Evolutionary conservation across 2,888 invertebrate species (phyloP).

Genomic region (Sesia apiformis): DNA sequence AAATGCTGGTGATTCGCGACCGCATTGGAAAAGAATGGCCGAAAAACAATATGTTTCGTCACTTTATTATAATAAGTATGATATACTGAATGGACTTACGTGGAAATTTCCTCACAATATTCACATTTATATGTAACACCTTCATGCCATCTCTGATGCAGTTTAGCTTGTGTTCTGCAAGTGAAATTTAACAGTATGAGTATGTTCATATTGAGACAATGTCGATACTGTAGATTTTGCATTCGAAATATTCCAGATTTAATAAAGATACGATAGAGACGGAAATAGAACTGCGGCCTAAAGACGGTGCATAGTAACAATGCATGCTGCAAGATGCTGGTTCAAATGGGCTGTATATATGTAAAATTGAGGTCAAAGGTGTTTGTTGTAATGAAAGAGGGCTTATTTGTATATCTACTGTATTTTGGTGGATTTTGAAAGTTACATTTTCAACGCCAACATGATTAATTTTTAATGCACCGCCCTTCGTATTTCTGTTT

Average conservation of each 20-base stretch:
- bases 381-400: too few relatives aligned
- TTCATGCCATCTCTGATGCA: slow-evolving; percentile 60
- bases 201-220: neutral
- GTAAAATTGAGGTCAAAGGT: too few relatives aligned
- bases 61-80: neutral
- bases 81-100: slow-evolving; percentile 31
- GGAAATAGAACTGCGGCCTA: neutral
- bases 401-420: too few relatives aligned
- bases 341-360: too few relatives aligned
- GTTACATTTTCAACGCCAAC: too few relatives aligned
- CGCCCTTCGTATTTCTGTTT: too few relatives aligned
- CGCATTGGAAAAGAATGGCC: too few relatives aligned
- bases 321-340: too few relatives aligned
- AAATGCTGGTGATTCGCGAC: too few relatives aligned
- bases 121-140: slow-evolving; percentile 63
- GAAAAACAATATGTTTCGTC: too few relatives aligned
- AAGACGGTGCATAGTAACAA: neutral
- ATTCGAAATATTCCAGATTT: neutral
- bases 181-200: neutral
- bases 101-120: slow-evolving; percentile 55
- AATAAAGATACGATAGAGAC: neutral
- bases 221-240: neutral
- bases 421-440: too few relatives aligned
- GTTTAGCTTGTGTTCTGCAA: slow-evolving; percentile 57
- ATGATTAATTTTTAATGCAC: too few relatives aligned